These are phyloP conservation scores for Mellilla xanthometata DNA, from an alignment of 2,888 invertebrate species.

Conservation along the genomic window DNA sequence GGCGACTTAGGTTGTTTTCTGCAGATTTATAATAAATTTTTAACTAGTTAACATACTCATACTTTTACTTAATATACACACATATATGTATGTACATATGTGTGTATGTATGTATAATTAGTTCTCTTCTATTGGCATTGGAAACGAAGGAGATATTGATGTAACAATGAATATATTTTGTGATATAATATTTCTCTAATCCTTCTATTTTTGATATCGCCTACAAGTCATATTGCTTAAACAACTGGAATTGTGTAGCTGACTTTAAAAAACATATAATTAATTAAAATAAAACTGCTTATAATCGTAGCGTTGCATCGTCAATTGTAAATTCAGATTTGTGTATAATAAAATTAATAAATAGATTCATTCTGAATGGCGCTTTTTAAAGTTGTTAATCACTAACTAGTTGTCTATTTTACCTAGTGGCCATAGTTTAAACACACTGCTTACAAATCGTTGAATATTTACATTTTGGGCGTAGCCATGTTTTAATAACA, in stretches of 20 bases:
- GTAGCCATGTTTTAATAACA: constrained; percentile 19
- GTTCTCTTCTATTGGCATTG: constrained; percentile 58
- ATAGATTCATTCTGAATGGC: constrained; percentile 17
- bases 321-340: constrained; percentile 49
- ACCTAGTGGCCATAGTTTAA: constrained; percentile 22
- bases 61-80: too few species aligned
- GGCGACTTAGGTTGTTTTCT: too few species aligned
- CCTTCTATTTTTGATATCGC: constrained; percentile 82
- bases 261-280: constrained; percentile 38
- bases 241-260: constrained; percentile 70
- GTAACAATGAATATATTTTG: constrained; percentile 81
- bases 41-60: too few species aligned
- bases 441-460: constrained; percentile 20
- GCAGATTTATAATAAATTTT: too few species aligned
- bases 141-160: constrained; percentile 65
- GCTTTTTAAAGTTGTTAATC: constrained; percentile 23
- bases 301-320: constrained; percentile 42
- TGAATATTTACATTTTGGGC: constrained; percentile 18
- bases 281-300: constrained; percentile 41
- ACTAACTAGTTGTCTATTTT: constrained; percentile 17
- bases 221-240: constrained; percentile 70
- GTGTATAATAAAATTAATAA: too few species aligned
- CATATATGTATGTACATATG: too few species aligned
- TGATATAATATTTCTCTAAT: constrained; percentile 78
- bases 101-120: too few species aligned